Evolutionary conservation across 2,797 vertebrate species (phyloP).

Genomic region (Darevskia mixta): DNA sequence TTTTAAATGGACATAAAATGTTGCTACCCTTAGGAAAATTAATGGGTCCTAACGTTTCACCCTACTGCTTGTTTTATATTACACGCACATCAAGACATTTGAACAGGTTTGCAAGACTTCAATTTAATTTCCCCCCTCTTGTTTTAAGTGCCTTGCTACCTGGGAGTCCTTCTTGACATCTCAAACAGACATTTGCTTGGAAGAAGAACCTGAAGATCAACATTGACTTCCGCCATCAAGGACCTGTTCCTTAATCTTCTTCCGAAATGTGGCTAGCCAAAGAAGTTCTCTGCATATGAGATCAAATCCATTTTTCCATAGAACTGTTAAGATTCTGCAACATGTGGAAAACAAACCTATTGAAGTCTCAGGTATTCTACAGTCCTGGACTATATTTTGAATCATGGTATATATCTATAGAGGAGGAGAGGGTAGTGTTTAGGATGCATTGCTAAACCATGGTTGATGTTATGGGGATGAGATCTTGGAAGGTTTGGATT

Average conservation of each 20-base stretch:
- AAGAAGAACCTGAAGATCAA: constrained; percentile 76
- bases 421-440: neutral
- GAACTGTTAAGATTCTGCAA: constrained; percentile 56
- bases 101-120: neutral
- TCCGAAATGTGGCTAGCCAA: constrained; percentile 74
- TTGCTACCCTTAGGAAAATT: neutral
- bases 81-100: neutral
- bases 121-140: constrained; percentile 35
- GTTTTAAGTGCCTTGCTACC: constrained; percentile 84
- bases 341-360: constrained; percentile 67
- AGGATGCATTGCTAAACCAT: neutral
- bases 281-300: constrained; percentile 72
- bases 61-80: neutral
- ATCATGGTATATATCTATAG: constrained; percentile 47
- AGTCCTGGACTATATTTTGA: constrained; percentile 63
- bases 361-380: constrained; percentile 78
- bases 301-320: constrained; percentile 58
- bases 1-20: neutral
- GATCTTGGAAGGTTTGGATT: neutral
- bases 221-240: constrained; percentile 64
- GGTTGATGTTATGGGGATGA: neutral
- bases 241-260: constrained; percentile 29
- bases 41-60: neutral
- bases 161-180: constrained; percentile 84
- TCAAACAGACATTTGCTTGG: constrained; percentile 78